These are phyloP conservation scores for Elachura formosa DNA, from an alignment of 2,113 vertebrate species.

Conservation along the genomic window DNA sequence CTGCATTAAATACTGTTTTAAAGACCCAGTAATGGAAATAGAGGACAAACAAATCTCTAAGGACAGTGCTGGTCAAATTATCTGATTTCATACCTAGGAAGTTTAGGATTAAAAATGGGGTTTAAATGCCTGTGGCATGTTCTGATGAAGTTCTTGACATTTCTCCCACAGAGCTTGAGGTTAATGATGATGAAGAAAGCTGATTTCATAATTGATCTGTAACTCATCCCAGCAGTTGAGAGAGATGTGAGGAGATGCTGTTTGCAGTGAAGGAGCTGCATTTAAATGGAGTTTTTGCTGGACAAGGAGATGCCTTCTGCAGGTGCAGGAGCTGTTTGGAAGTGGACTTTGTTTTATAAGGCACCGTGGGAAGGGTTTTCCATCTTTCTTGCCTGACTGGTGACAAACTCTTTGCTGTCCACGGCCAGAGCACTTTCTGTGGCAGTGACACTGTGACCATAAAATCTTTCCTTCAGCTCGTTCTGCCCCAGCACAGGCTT, in stretches of 20 bases:
- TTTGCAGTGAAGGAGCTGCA: not conserved
- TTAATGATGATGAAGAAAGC: not conserved
- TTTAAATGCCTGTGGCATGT: not conserved
- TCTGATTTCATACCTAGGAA: not conserved
- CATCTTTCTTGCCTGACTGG: not conserved
- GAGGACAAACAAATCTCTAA: not conserved
- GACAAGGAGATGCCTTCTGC: not conserved
- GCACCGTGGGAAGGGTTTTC: not conserved
- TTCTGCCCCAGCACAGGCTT: not conserved
- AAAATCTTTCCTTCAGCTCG: not conserved
- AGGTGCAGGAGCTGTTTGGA: not conserved
- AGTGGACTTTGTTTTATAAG: not conserved
- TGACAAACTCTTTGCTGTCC: not conserved
- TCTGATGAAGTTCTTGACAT: not conserved
- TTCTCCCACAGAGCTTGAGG: not conserved
- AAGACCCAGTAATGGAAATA: not conserved
- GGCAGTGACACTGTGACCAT: not conserved
- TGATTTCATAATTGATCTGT: not conserved
- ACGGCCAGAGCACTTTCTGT: not conserved
- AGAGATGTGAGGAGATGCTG: not conserved
- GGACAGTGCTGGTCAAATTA: not conserved
- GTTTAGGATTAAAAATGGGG: not conserved
- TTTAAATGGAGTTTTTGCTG: not conserved
- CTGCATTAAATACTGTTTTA: not conserved
- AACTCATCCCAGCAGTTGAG: not conserved